These are phyloP conservation scores for Gallinago media DNA, from an alignment of 2,113 vertebrate genomes.

Conservation along the genomic window DNA sequence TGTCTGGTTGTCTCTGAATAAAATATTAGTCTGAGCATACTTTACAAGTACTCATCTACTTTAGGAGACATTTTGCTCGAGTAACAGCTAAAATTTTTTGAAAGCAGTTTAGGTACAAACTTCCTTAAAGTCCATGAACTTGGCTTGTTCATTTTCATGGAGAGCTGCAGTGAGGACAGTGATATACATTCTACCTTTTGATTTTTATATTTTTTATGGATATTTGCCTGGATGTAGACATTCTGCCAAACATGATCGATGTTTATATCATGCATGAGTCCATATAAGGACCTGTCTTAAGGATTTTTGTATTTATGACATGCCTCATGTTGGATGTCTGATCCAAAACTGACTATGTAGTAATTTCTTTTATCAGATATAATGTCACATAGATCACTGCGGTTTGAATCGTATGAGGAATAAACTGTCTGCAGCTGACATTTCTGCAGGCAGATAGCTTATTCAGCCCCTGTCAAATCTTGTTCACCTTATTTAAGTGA, in stretches of 20 bases:
- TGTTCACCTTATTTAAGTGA: conserved; percentile 4
- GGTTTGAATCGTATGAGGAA: background rate
- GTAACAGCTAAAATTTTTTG: background rate
- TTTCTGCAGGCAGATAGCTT: conserved; percentile 13
- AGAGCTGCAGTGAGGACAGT: background rate
- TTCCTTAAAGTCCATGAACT: background rate
- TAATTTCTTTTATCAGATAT: conserved; percentile 50
- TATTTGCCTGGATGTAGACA: background rate
- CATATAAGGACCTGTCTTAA: conserved; percentile 4
- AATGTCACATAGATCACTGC: background rate
- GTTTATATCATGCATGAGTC: background rate
- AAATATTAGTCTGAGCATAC: background rate
- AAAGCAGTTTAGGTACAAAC: background rate
- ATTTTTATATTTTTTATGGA: background rate
- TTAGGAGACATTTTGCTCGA: background rate
- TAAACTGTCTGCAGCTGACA: background rate
- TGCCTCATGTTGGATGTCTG: background rate
- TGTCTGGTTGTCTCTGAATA: background rate
- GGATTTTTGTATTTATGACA: background rate
- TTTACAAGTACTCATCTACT: background rate
- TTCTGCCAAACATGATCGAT: background rate
- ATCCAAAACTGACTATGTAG: background rate
- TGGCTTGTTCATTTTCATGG: background rate
- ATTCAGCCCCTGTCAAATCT: background rate
- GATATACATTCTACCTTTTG: background rate